A percentile compares a stretch with the other conserved stretches of the same genome.
Conservation (phyloP, 1,140 invertebrate genomes). For the Bombus fervidus region DNA sequence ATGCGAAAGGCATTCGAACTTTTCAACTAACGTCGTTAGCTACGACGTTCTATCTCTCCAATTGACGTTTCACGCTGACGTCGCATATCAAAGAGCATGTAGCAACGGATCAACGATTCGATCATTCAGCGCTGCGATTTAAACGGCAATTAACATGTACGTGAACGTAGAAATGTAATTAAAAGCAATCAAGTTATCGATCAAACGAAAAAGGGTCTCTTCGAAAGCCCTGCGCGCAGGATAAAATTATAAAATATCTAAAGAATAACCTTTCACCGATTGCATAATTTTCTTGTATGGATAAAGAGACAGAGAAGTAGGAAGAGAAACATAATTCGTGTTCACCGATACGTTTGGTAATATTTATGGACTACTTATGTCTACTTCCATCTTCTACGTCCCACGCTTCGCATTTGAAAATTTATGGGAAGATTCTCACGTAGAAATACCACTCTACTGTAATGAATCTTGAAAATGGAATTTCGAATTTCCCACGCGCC, state of each 20-base stretch:
- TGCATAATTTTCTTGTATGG: not conserved
- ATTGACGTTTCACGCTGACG: not conserved
- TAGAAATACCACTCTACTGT: not conserved
- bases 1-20: conserved; percentile 6
- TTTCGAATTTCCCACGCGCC: too few relatives aligned
- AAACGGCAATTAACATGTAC: not conserved
- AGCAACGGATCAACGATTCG: not conserved
- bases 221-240: not conserved
- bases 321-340: not conserved
- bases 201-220: not conserved
- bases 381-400: not conserved
- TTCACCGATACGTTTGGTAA: not conserved
- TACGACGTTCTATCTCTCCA: not conserved
- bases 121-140: not conserved
- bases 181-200: not conserved
- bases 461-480: too few relatives aligned
- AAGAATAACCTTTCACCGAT: not conserved
- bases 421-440: not conserved
- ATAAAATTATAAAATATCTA: not conserved
- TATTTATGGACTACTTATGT: not conserved
- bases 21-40: not conserved
- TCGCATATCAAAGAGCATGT: not conserved
- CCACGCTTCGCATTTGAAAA: not conserved
- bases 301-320: not conserved
- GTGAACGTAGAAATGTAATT: not conserved